Percentiles rank a stretch among this genome's conserved stretches.
Evolutionary conservation across 2,888 invertebrate genomes (phyloP).

Genomic region (Pimpla rufipes): DNA sequence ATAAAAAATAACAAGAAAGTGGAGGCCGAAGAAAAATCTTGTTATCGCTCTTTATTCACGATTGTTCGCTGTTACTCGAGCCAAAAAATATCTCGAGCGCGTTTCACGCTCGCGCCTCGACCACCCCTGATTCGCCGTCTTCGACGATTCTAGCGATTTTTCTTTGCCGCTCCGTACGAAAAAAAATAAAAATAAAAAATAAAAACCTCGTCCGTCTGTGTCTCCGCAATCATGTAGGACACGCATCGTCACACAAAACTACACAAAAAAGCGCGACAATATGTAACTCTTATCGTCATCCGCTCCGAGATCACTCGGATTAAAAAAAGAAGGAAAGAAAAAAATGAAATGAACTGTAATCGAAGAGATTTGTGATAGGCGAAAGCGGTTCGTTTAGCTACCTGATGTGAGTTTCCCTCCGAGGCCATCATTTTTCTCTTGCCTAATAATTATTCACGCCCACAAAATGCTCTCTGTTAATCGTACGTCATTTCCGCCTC

Average conservation of each 20-base stretch:
- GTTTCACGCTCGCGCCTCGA: no score
- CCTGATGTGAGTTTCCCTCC: slow-evolving; percentile 59
- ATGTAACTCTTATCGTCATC: slow-evolving; percentile 49
- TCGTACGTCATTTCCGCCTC: slow-evolving; percentile 31
- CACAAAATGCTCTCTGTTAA: slow-evolving; percentile 60
- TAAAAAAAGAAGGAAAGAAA: slow-evolving; percentile 12
- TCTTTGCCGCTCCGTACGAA: not conserved
- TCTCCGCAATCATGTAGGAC: slow-evolving; percentile 36
- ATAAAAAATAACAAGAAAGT: no score
- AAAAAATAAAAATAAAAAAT: not conserved
- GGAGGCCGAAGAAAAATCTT: no score
- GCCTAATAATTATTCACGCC: slow-evolving; percentile 63
- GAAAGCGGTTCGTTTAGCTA: slow-evolving; percentile 53
- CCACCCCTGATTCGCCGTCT: not conserved
- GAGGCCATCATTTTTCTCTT: slow-evolving; percentile 64
- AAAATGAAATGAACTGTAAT: slow-evolving; percentile 32
- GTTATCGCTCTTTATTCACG: no score
- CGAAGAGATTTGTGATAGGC: slow-evolving; percentile 52
- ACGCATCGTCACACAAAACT: slow-evolving; percentile 37
- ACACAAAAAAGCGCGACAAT: slow-evolving; percentile 64
- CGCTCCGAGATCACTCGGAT: slow-evolving; percentile 39
- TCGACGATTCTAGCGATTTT: slow-evolving; percentile 29
- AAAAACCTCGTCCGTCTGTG: slow-evolving; percentile 23
- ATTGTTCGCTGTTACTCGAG: no score
- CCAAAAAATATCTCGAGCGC: no score